Percentiles rank a stretch among this genome's conserved stretches.
These are phyloP conservation scores for Apotomis capreana DNA, from an alignment of 2,888 invertebrate genomes.

Conservation along the genomic window DNA sequence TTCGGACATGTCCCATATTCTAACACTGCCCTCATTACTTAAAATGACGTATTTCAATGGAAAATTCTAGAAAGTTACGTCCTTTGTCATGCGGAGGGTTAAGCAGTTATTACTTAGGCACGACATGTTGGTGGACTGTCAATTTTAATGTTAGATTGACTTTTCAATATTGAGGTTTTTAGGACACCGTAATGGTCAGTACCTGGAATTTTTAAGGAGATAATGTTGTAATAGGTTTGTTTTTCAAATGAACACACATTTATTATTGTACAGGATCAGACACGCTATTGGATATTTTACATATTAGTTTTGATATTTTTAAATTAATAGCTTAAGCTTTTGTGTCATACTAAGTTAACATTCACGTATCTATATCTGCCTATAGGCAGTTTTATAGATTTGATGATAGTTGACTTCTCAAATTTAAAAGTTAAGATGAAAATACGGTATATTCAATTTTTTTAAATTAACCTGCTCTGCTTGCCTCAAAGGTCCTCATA, in stretches of 20 bases:
- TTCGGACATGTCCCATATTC: slow-evolving; percentile 24
- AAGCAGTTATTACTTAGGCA: not conserved
- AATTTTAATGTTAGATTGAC: slow-evolving; percentile 12
- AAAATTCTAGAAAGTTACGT: not conserved
- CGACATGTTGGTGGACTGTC: slow-evolving; percentile 20
- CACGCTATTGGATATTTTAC: not conserved
- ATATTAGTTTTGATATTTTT: too few species aligned
- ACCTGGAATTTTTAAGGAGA: not conserved
- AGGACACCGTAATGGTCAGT: slow-evolving; percentile 1
- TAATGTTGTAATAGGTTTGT: not conserved
- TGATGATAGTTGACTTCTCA: too few species aligned
- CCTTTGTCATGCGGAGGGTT: not conserved
- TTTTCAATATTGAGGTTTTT: slow-evolving; percentile 19
- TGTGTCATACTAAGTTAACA: too few species aligned
- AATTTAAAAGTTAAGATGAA: too few species aligned
- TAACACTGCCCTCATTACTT: not conserved
- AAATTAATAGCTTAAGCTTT: too few species aligned
- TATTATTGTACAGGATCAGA: not conserved
- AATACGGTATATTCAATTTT: too few species aligned
- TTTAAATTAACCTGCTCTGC: too few species aligned
- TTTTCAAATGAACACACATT: not conserved
- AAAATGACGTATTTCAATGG: not conserved
- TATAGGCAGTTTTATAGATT: too few species aligned
- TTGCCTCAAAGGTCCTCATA: too few species aligned
- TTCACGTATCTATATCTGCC: too few species aligned